phyloP scores from a whole-genome alignment of 53 echinoderm and acorn worm species.

The Hippasteria phrygiana region DNA sequence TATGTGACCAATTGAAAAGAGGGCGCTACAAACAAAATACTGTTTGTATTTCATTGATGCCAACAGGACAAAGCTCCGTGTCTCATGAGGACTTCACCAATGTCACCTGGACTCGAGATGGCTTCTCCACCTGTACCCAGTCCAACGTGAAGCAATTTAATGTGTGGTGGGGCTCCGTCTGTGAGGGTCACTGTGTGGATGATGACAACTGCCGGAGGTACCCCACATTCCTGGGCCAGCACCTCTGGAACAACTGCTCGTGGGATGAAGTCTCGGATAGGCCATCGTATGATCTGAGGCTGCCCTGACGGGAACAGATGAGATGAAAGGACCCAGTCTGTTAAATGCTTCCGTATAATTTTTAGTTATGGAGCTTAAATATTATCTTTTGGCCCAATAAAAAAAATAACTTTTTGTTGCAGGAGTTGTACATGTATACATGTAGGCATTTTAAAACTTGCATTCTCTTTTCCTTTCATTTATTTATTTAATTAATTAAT shows the following conservation, averaged over 20 bases:
- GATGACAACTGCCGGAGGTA: conserved; percentile 91
- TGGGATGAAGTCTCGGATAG: conserved; percentile 76
- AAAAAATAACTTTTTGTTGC: no score
- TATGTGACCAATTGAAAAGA: no score
- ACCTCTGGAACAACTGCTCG: conserved; percentile 95
- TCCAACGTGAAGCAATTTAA: conserved; percentile 79
- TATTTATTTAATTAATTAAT: no score
- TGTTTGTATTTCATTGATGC: neutral
- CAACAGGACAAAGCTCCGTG: conserved; percentile 66
- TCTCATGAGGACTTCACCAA: conserved; percentile 54
- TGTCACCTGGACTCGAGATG: conserved; percentile 84
- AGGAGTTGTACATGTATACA: no score
- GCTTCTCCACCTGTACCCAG: conserved; percentile 84
- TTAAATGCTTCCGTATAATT: no score
- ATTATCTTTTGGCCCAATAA: no score
- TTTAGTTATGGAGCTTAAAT: no score
- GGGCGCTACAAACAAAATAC: no score
- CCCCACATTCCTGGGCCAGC: conserved; percentile 77
- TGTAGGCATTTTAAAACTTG: no score
- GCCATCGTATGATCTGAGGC: conserved; percentile 76
- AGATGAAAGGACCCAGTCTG: no score
- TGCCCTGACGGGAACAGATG: conserved; percentile 60
- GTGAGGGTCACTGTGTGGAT: conserved; percentile 75
- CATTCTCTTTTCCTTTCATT: no score
- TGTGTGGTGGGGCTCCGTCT: conserved; percentile 77